Percentiles rank a stretch among this genome's conserved stretches.
phyloP scores from a whole-genome alignment of 1,140 invertebrate species.

The Cydia amplana region DNA sequence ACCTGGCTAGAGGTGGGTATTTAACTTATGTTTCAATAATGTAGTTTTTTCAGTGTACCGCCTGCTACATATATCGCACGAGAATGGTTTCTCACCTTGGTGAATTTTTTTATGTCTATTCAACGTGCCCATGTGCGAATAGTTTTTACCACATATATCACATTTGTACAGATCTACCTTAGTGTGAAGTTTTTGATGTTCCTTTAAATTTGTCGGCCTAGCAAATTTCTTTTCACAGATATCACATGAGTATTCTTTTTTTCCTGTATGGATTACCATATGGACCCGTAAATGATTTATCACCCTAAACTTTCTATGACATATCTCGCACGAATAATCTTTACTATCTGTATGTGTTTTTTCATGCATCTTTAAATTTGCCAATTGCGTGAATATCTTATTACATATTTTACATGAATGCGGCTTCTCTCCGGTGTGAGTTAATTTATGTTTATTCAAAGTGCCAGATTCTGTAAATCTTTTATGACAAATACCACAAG shows the following conservation, averaged over 20 bases:
- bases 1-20: too few relatives aligned
- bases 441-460: constrained; percentile 2
- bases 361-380: background rate
- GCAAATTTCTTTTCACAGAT: background rate
- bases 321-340: background rate
- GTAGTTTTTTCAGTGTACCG: background rate
- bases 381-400: background rate
- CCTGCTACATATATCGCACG: constrained; percentile 2
- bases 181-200: background rate
- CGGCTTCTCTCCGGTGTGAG: background rate
- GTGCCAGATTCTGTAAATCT: background rate
- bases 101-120: background rate
- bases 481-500: background rate
- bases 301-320: background rate
- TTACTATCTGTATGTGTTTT: background rate
- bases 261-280: background rate
- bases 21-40: background rate
- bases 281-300: background rate
- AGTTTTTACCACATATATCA: background rate
- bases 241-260: background rate
- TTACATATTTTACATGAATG: background rate
- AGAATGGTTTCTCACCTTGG: background rate
- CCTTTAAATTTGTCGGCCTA: background rate
- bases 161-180: background rate
- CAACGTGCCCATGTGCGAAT: background rate